Base-by-base conservation (phyloP, 2,797 vertebrate genomes). In the Pelodytes ibericus region DNA sequence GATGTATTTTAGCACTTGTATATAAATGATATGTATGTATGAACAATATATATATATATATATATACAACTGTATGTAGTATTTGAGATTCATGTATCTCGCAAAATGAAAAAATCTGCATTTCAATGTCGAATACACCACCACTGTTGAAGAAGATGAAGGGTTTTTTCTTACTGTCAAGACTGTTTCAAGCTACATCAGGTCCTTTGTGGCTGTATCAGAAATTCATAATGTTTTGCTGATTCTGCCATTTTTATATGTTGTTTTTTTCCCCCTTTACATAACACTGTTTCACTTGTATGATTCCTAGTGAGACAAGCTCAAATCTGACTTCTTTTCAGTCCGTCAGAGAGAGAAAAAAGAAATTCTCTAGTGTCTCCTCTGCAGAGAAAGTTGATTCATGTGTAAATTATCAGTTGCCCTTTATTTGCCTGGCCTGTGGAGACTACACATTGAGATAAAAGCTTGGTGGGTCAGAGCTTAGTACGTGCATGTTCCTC, bases 381-480 rank as follows among this genome's bases (percentile, higher is more conserved):
- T 84, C 82, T 82, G 83, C 81, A 58, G 73, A 88, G 87, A 84
- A 89, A 82, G 84, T 83, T 87, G 87, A 93, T 93, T 94, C 92
- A 93, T 93, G 90, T 93, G 92, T 90, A 94, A 93, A 94, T 94
- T 83, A 87, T 84, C 77, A 2, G 77, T 88, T 91, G 87, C 86
- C 89, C 87, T 93, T 93, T 92, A 88, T 91, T 88, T 90, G 85
- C 83, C 80, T 24, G 51, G 89, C 90, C 92, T 84, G 1, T 84
- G 83, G 92, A 93, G 92, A 93, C 87, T 88, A 89, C 89, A 89
- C 84, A 86, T 1, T 25, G 83, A 87, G 92, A 93, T 93, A 91
- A 93, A 90, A 85, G 68, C 88, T 83, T 31, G 0, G 74, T 81
- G 84, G 91, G 89, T 92, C 90, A 88, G 83, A 82, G 81, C 84